Base-by-base conservation (phyloP, 2,888 invertebrate genomes). In the Odontocerum albicorne region DNA sequence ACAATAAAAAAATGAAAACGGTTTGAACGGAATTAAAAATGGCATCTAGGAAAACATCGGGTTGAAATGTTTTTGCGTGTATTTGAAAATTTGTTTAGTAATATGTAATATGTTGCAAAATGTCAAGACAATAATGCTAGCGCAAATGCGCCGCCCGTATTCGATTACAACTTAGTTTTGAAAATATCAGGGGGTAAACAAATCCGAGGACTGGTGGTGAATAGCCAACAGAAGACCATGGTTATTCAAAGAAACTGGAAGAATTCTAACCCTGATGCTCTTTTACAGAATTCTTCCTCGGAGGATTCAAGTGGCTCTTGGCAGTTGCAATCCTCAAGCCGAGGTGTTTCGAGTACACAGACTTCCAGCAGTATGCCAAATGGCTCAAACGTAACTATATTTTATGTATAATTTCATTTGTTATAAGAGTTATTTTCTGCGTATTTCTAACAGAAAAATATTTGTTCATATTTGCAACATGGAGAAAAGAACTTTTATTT, bases 271-370 rank as follows among this genome's bases (percentile, higher is more conserved):
- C 39, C 57, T 27, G 57, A 57, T 57, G 57, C 35, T 15, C 42
- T 57, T 36, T 36, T 57, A 38, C 57, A 57, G 52, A 51, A 57
- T 40, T 58, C 58, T 31, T 55, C 55, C 16, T 55, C 58, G 38
- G 72, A 65, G 57, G 62, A 59, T 38, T 59, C 68, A 12, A 69
- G 62, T 57, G 67, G 65, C 66, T 66, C 73, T 63, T 74, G 76
- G 75, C 70, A 65, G 60, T 73, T 75, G 52, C 75, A 72, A 65
- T 47, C 52, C 35, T 49, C 57, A 20, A 52, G 32, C 35, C 27
- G 52, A 49, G 57, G 46, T 22, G 38, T 49, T 40, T 39, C 45
- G 22, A 49, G 45, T 49, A 32, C 53, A 44, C 44, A 44, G 31
- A 32, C 57, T 33, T 42, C 49, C n/a, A 27, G 22, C 49, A 54